phyloP scores from a whole-genome alignment of 2,797 vertebrate species.

The Poecile montanus region DNA sequence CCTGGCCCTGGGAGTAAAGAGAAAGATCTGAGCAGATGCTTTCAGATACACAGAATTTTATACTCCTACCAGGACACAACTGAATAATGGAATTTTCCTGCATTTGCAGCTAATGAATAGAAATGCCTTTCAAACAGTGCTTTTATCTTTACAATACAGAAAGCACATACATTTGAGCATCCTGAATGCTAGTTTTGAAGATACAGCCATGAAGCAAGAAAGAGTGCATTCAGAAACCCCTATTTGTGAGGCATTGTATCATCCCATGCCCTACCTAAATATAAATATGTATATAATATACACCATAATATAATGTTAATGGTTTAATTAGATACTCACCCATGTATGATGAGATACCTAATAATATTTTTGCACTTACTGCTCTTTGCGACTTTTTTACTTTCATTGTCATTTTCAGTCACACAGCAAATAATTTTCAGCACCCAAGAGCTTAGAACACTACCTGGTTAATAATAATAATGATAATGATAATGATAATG shows the following conservation, averaged over 20 bases:
- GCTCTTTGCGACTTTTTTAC: background rate
- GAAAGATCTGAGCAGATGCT: conserved; percentile 9
- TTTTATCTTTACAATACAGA: background rate
- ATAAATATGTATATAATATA: background rate
- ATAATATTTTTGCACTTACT: background rate
- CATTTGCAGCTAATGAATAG: background rate
- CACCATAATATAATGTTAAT: background rate
- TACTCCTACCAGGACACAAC: background rate
- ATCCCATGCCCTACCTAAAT: background rate
- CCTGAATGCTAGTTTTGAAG: background rate
- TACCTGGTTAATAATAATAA: too few species aligned
- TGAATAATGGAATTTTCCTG: background rate
- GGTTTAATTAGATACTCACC: background rate
- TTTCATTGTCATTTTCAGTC: background rate
- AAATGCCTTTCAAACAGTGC: background rate
- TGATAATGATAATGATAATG: background rate
- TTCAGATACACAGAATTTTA: background rate
- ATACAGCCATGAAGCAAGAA: background rate
- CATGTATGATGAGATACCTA: background rate
- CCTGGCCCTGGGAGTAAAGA: background rate
- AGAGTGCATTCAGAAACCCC: background rate
- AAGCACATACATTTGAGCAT: background rate
- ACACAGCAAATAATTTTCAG: background rate
- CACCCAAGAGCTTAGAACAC: background rate
- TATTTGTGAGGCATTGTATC: background rate